phyloP scores from a whole-genome alignment of 2,797 vertebrate genomes.

The Chrosomus eos region DNA sequence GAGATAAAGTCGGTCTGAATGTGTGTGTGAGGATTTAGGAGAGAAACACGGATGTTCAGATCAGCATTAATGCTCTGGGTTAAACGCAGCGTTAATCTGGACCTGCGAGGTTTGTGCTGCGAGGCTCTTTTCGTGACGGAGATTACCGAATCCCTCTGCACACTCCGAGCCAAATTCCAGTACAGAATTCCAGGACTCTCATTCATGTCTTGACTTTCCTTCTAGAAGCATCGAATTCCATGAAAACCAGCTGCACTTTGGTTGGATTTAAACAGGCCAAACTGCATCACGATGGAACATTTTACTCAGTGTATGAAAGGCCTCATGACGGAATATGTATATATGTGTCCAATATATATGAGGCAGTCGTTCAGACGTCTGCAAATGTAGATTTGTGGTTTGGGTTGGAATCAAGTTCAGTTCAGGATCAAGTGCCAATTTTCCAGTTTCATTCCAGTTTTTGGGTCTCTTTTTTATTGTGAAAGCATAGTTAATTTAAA shows the following conservation, averaged over 20 bases:
- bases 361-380: constrained; percentile 24
- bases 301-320: constrained; percentile 30
- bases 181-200: constrained; percentile 50
- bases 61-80: constrained; percentile 19
- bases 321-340: constrained; percentile 13
- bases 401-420: constrained; percentile 37
- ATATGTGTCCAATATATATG: constrained; percentile 33
- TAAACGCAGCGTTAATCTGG: constrained; percentile 42
- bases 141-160: constrained; percentile 32
- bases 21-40: constrained; percentile 10
- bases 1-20: not conserved
- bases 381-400: constrained; percentile 30
- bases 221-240: constrained; percentile 31
- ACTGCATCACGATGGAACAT: constrained; percentile 26
- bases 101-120: constrained; percentile 32
- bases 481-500: constrained; percentile 32
- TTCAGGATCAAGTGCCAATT: constrained; percentile 24
- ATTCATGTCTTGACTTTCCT: constrained; percentile 47
- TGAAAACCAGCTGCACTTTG: constrained; percentile 44
- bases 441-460: constrained; percentile 40
- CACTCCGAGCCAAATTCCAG: constrained; percentile 40
- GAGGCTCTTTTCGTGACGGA: constrained; percentile 15
- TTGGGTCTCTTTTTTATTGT: constrained; percentile 14
- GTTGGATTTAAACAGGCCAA: constrained; percentile 34
- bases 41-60: constrained; percentile 17